Percentiles rank a stretch among this genome's conserved stretches.
phyloP scores from a whole-genome alignment of 2,113 vertebrate genomes.

The Colaptes auratus region DNA sequence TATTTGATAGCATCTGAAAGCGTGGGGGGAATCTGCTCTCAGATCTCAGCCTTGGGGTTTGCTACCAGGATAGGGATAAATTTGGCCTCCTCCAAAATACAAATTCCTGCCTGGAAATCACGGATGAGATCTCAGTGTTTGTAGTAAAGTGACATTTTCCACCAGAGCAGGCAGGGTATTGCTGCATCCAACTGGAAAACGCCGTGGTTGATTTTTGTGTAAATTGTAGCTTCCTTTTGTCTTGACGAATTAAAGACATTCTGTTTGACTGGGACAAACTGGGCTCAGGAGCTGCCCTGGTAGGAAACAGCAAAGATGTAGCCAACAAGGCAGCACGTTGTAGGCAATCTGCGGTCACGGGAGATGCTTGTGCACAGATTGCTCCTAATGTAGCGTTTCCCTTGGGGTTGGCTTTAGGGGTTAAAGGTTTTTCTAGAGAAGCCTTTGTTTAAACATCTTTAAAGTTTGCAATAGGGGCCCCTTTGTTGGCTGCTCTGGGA shows the following conservation, averaged over 20 bases:
- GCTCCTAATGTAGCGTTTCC: constrained; percentile 35
- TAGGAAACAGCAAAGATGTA: not conserved
- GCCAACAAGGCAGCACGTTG: constrained; percentile 20
- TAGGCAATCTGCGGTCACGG: not conserved
- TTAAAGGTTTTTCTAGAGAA: constrained; percentile 67
- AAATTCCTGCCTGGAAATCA: not conserved
- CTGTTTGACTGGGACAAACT: not conserved
- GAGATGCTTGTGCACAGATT: constrained; percentile 10
- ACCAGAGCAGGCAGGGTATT: not conserved
- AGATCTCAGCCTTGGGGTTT: not conserved
- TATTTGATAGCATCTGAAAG: not conserved
- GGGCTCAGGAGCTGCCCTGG: not conserved
- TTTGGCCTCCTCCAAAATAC: not conserved
- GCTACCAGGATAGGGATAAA: not conserved
- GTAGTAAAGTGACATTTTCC: not conserved
- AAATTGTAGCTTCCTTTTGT: not conserved
- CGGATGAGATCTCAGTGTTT: not conserved
- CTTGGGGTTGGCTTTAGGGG: constrained; percentile 56
- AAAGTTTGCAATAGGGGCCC: constrained; percentile 58
- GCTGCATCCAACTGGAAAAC: not conserved
- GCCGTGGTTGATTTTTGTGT: constrained; percentile 7
- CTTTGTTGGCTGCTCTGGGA: constrained; percentile 34
- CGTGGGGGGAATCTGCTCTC: not conserved
- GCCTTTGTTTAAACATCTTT: constrained; percentile 59
- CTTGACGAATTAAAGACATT: not conserved